Base-by-base conservation (phyloP, 2,797 vertebrate species). In the Knipowitschia caucasica region DNA sequence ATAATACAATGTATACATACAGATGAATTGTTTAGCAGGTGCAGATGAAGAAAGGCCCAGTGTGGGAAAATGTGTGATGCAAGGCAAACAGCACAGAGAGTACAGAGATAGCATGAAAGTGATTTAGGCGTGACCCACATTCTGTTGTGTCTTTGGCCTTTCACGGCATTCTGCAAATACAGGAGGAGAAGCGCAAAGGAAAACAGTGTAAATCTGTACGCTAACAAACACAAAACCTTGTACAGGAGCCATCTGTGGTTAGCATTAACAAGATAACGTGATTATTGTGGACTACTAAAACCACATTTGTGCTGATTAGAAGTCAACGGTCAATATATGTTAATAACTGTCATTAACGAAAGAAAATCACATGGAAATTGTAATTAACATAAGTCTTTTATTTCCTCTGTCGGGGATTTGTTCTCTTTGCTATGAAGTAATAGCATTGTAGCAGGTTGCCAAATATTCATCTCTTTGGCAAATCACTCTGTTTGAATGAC, bases 41-140 rank as follows among this genome's bases (percentile, higher is more conserved):
- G 84, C 69, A 69, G 3, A 1, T 60, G 51, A 70, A 72, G 47
- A 69, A 73, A 50, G 66, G 63, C 73, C 72, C 64, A 76, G 64
- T 84, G 82, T 83, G 82, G 83, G 83, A 87, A 87, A 82, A 61
- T 78, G 69, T 81, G 65, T 82, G 80, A 86, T 76, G 59, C 75
- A 82, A 78, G 78, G 81, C 81, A 85, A 86, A 79, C 82, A 82
- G 80, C 77, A 82, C 75, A 6, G 64, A 76, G 78, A 83, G 69
- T 51, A 59, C 62, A 57, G 69, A 80, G 85, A 88, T 87, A 77
- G 75, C 81, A 78, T 86, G 81, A 88, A 84, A 83, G 72, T 67
- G 81, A 88, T 88, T 86, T 86, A 79, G 81, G 84, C 78, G 72
- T 85, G 84, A 88, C 85, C 77, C 77, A 79, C 62, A 80, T 84